These are phyloP conservation scores for Clarias gariepinus DNA, from an alignment of 2,113 vertebrate genomes.

Conservation along the genomic window DNA sequence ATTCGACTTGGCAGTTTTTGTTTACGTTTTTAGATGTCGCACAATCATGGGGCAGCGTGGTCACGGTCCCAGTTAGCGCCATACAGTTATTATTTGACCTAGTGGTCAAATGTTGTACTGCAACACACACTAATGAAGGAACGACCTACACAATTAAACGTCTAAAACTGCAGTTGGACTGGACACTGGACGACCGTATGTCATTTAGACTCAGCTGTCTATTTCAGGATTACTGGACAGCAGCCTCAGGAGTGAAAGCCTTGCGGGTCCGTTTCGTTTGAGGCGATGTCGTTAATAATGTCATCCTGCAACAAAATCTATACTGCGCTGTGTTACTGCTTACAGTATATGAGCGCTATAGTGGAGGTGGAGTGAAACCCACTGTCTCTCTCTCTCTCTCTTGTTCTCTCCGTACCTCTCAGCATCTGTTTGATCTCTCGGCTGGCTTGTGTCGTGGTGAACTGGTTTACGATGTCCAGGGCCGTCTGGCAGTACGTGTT, in stretches of 20 bases:
- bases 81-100: neutral
- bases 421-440: constrained; percentile 97
- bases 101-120: neutral
- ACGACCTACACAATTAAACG: neutral
- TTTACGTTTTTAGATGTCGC: too few species aligned
- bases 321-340: neutral
- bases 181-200: neutral
- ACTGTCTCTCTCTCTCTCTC: neutral
- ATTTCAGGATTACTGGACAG: too few species aligned
- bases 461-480: constrained; percentile 97
- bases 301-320: neutral
- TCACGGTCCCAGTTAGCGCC: neutral
- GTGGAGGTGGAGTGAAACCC: neutral
- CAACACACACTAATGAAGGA: neutral
- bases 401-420: constrained; percentile 74
- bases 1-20: neutral
- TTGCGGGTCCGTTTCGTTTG: neutral
- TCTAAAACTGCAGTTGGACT: neutral
- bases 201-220: neutral
- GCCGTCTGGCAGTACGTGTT: constrained; percentile 96
- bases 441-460: constrained; percentile 95
- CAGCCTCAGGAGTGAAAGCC: neutral
- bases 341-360: neutral
- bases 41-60: neutral
- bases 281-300: neutral